Base-by-base conservation (phyloP, 53 echinoderm and acorn worm genomes). In the Astropecten irregularis region DNA sequence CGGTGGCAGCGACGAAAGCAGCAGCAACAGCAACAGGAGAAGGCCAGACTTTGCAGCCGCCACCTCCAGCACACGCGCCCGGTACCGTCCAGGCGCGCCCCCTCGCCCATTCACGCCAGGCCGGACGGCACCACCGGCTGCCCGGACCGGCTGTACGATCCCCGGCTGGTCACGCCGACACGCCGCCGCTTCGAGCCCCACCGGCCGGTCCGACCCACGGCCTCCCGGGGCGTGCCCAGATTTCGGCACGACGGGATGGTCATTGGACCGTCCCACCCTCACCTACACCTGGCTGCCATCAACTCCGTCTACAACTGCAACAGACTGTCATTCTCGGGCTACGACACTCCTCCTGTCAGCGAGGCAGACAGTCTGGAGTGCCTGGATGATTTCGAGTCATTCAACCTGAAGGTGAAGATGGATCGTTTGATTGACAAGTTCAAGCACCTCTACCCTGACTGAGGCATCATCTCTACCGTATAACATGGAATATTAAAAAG, bases 281-380 rank as follows among this genome's bases (percentile, higher is more conserved):
- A 62, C 18, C 40, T 79, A 47, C 16, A 79, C 38, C 31, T 79
- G 35, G 79, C 79, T 4, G 79, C 79, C 1, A 79, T 79, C 3
- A 79, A 79, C 62, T 79, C 79, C 0, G 79, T 79, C 31, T 79
- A 79, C 31, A 62, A 79, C 46, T 79, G 62, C 30, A 79, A 79
- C 48, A 40, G 61, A 30, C 3, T 62, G 32, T 79, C 79, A 1
- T 46, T 79, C 15, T 39, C 31, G 16, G 79, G 48, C 1, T 47
- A 26, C 4, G 47, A 37, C 10, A 79, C 79, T 23, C 79, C 79
- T 1, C 79, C 79, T 7, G 62, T 47, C 0, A 79, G 79, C 33
- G 79, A 79, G 48, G 59, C 79, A 18, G 79, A 79, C 33, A 79
- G 79, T 27, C 34, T 79, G 32, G 79, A 79, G 4, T 59, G 47